phyloP scores from a whole-genome alignment of 30 jellyfish, hydroid and myxozoan species.

The Hydra vulgaris region DNA sequence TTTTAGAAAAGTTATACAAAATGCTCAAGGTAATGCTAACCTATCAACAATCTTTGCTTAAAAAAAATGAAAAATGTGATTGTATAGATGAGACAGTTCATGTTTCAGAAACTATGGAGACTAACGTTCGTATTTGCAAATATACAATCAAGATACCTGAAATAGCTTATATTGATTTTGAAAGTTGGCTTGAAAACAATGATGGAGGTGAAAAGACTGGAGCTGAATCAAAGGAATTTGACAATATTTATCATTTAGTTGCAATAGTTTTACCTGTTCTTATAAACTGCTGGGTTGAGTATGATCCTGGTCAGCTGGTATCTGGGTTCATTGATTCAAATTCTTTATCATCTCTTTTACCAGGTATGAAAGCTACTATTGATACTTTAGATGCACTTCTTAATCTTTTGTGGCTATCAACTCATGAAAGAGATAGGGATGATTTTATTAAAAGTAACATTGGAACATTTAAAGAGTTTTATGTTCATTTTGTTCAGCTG shows the following conservation, averaged over 20 bases:
- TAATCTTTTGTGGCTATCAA: background rate
- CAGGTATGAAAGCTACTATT: conserved; percentile 26
- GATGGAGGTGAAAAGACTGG: background rate
- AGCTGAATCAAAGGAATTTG: background rate
- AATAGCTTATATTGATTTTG: conserved; percentile 1
- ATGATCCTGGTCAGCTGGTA: conserved; percentile 32
- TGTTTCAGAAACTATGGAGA: background rate
- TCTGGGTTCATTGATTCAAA: conserved; percentile 21
- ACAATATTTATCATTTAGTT: background rate
- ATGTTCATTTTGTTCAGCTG: conserved; percentile 9
- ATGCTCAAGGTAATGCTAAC: conserved; percentile 26
- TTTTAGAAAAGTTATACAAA: conserved; percentile 42
- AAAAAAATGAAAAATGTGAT: background rate
- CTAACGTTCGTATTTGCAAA: background rate
- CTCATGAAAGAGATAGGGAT: background rate
- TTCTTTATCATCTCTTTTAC: conserved; percentile 7
- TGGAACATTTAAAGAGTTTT: conserved; percentile 11
- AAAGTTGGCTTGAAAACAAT: conserved; percentile 8
- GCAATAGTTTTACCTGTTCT: conserved; percentile 38
- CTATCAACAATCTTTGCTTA: background rate
- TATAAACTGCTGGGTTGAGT: conserved; percentile 61
- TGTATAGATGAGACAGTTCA: background rate
- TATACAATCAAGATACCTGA: background rate
- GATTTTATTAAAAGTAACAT: background rate
- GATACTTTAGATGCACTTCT: background rate